These are phyloP conservation scores for Torymus tubicola DNA, from an alignment of 2,888 invertebrate genomes.

Conservation along the genomic window DNA sequence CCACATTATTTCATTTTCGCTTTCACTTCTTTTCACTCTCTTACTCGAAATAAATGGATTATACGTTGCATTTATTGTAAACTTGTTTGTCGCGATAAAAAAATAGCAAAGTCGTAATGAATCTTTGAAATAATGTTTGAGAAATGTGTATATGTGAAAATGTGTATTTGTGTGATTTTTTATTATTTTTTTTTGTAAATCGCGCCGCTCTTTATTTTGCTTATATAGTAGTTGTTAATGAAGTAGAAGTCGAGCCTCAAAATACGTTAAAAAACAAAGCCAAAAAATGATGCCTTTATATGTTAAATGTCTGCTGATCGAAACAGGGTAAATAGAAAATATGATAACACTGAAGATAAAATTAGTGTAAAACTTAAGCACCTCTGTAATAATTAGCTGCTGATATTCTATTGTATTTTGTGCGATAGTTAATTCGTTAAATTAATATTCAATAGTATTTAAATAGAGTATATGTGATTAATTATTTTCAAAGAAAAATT, in stretches of 20 bases:
- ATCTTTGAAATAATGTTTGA: constrained; percentile 53
- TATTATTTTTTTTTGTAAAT: constrained; percentile 21
- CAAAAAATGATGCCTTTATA: background rate
- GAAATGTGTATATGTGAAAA: constrained; percentile 11
- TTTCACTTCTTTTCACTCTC: constrained; percentile 43
- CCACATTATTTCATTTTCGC: constrained; percentile 17
- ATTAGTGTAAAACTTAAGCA: too few species aligned
- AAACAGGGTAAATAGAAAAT: background rate
- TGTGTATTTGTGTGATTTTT: constrained; percentile 23
- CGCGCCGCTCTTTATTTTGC: constrained; percentile 9
- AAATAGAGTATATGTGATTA: background rate
- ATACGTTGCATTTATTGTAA: constrained; percentile 52
- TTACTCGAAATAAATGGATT: constrained; percentile 50
- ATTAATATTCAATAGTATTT: too few species aligned
- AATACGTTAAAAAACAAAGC: background rate
- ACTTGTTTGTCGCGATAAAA: constrained; percentile 52
- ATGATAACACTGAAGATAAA: background rate
- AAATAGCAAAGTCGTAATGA: constrained; percentile 55
- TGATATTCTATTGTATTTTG: too few species aligned
- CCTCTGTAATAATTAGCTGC: too few species aligned
- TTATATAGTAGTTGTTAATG: constrained; percentile 9
- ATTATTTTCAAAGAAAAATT: background rate
- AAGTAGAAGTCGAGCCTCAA: constrained; percentile 24
- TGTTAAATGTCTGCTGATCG: background rate
- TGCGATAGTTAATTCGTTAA: too few species aligned